phyloP scores from a whole-genome alignment of 2,113 vertebrate species.

The Mugil cephalus region DNA sequence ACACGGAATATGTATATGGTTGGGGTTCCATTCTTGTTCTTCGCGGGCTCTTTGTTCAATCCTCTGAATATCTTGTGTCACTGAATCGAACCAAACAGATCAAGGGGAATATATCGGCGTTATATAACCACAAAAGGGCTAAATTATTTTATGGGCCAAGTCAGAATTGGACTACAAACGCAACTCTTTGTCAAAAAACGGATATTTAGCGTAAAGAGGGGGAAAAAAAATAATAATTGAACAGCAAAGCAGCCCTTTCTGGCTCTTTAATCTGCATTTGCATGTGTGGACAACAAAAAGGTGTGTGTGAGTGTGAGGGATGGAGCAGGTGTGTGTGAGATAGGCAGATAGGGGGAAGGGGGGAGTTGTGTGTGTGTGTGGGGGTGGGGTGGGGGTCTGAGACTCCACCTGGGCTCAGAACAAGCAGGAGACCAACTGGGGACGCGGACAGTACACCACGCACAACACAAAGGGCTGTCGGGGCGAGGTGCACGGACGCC shows the following conservation, averaged over 20 bases:
- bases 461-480: slow-evolving; percentile 80
- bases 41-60: slow-evolving; percentile 25
- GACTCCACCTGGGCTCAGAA: slow-evolving; percentile 79
- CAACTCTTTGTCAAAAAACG: neutral
- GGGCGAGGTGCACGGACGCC: slow-evolving; percentile 81
- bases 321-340: slow-evolving; percentile 71
- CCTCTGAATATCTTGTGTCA: slow-evolving; percentile 28
- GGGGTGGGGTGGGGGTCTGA: slow-evolving; percentile 5
- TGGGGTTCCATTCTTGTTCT: slow-evolving; percentile 33
- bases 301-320: slow-evolving; percentile 31
- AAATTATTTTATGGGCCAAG: slow-evolving; percentile 24
- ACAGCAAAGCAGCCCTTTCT: slow-evolving; percentile 1
- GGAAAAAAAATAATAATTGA: neutral
- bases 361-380: neutral
- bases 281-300: slow-evolving; percentile 46
- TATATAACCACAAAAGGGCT: slow-evolving; percentile 24
- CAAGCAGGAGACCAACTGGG: slow-evolving; percentile 69
- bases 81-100: slow-evolving; percentile 45
- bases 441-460: slow-evolving; percentile 68
- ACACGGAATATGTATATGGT: slow-evolving; percentile 43
- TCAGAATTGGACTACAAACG: slow-evolving; percentile 35
- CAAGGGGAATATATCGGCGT: slow-evolving; percentile 54
- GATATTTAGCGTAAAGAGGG: neutral
- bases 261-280: slow-evolving; percentile 27
- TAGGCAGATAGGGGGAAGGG: slow-evolving; percentile 38